These are phyloP conservation scores for Mesembrinibis cayennensis DNA, from an alignment of 2,113 vertebrate genomes.

Conservation along the genomic window DNA sequence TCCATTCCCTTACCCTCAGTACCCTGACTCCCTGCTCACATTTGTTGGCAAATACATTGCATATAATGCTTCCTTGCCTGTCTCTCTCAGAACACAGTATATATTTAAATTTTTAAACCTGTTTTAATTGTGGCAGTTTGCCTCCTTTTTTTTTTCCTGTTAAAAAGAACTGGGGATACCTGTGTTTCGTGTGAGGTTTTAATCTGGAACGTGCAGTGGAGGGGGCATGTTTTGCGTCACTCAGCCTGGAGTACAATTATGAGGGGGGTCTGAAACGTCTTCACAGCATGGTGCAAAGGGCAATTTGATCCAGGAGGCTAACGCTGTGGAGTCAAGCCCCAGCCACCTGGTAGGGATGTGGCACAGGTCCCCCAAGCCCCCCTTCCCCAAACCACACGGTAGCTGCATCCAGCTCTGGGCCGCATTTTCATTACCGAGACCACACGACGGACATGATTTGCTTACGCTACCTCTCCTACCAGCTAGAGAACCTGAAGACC, in stretches of 20 bases:
- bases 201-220: background rate
- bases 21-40: background rate
- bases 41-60: background rate
- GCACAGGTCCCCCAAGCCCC: background rate
- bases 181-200: background rate
- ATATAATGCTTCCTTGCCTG: background rate
- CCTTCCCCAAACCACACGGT: background rate
- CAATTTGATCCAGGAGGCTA: background rate
- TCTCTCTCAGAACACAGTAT: background rate
- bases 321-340: accelerated
- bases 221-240: background rate
- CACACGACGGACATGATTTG: accelerated
- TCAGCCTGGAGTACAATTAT: background rate
- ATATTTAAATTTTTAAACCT: background rate
- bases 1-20: background rate
- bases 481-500: background rate
- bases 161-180: background rate
- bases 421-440: background rate
- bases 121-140: background rate
- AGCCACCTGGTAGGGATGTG: background rate
- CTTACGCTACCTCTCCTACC: background rate
- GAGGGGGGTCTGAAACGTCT: background rate
- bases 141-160: background rate
- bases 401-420: background rate
- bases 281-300: background rate